Evolutionary conservation across 2,113 vertebrate species (phyloP), one percentile per base, ranked within the genome.

Genomic region (Phoenicopterus ruber): DNA sequence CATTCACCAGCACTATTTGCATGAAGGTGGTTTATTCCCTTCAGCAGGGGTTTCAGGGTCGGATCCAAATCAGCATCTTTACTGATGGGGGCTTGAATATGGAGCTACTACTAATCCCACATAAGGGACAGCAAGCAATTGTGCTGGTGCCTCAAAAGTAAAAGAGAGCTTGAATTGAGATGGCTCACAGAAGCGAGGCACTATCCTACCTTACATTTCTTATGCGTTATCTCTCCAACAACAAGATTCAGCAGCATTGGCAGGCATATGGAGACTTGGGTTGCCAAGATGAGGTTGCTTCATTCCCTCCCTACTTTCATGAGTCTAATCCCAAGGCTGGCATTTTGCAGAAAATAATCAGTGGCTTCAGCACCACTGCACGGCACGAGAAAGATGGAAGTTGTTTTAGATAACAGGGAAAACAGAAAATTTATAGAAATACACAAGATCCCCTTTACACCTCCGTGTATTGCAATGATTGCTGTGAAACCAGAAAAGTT

Each of bases 111-210:
- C 19, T 80, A 50, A 87, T 58, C 10, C 36, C 6, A 10, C 11
- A 5, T 29, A 76, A 78, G 24, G 10, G 26, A 36, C 31, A 81
- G 55, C 46, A 92, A 80, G 26, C 13, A 74, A 13, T 58, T 62
- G 28, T 76, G n/a, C 76, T 83, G 42, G 46, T 67, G 55, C 55
- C 47, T 74, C 44, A 59, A 5, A 71, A 80, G 10, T 31, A 71
- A 61, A 54, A 32, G 8, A 72, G 31, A 84, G 34, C 11, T 69
- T 47, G 55, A 69, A 55, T 2, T 57, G 36, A 58, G 42, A 49
- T 44, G 66, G 44, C 28, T 85, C 44, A 40, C 0, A 0, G 50
- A 71, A 84, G n/a, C 4, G 1, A 83, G 66, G 38, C 22, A 13
- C 52, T 66, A 5, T 50, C 34, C 31, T 66, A 8, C 29, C 61